Percentiles rank a stretch among this genome's conserved stretches.
Conservation (phyloP, 2,113 vertebrate species). For the Otocyon megalotis region DNA sequence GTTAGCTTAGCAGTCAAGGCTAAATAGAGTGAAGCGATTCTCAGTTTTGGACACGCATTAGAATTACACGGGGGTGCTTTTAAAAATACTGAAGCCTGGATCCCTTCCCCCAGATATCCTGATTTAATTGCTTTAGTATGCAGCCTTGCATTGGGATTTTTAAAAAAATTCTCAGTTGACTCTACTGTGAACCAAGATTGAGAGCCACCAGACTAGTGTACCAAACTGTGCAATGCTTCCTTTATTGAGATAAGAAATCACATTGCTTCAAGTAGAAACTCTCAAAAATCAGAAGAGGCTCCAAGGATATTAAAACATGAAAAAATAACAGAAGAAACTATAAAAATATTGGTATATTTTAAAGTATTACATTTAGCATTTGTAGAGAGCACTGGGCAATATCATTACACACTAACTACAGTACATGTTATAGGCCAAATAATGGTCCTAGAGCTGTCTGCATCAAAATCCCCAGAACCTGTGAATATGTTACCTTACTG, state of each 20-base stretch:
- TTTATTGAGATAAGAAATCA: constrained; percentile 52
- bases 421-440: neutral
- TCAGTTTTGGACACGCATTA: neutral
- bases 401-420: neutral
- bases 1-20: neutral
- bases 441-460: neutral
- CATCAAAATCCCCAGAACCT: neutral
- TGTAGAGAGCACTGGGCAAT: neutral
- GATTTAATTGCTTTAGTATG: constrained; percentile 27
- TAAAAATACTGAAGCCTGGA: constrained; percentile 5
- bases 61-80: neutral
- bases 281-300: neutral
- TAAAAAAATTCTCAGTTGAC: neutral
- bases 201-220: neutral
- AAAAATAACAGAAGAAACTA: neutral
- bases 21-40: neutral
- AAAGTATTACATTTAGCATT: constrained; percentile 8
- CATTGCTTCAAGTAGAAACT: neutral
- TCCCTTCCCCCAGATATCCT: neutral
- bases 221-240: neutral
- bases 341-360: constrained; percentile 30
- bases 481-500: neutral
- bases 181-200: constrained; percentile 21
- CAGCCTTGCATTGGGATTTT: neutral
- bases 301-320: neutral